Evolutionary conservation across 2,888 invertebrate genomes (phyloP).

Genomic region (Sinodicranocentrus sp.): DNA sequence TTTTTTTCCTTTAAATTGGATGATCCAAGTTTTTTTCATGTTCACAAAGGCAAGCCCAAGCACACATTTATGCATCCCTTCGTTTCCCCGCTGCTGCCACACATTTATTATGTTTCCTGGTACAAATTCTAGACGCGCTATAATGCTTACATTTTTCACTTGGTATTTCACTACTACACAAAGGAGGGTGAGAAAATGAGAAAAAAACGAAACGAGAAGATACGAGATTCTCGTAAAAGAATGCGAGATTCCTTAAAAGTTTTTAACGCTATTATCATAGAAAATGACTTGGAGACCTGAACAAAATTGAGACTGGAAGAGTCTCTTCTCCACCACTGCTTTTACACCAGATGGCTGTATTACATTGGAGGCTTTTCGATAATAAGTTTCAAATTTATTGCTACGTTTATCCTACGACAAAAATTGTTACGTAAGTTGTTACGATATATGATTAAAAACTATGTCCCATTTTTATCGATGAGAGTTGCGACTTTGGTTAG

Average conservation of each 20-base stretch:
- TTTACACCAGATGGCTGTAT: no score
- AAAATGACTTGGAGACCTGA: conserved; percentile 5
- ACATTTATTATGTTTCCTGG: neutral
- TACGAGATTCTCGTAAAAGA: neutral
- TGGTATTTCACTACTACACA: neutral
- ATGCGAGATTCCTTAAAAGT: conserved; percentile 13
- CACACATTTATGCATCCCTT: conserved; percentile 5
- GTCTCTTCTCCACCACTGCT: no score
- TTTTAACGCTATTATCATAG: conserved; percentile 41
- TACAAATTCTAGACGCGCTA: neutral
- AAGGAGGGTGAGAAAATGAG: neutral
- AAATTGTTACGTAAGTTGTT: no score
- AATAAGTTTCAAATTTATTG: no score
- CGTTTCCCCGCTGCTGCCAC: neutral
- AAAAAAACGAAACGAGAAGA: neutral
- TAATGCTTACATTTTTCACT: conserved; percentile 3
- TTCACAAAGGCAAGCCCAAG: neutral
- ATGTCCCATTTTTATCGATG: no score
- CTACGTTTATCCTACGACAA: no score
- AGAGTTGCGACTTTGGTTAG: no score
- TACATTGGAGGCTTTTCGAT: no score
- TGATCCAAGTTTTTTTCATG: conserved; percentile 45
- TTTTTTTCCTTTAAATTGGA: conserved; percentile 56
- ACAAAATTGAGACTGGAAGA: no score
- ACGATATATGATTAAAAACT: no score